Base-by-base conservation (phyloP, 2,888 invertebrate species). In the Escarpia spicata region DNA sequence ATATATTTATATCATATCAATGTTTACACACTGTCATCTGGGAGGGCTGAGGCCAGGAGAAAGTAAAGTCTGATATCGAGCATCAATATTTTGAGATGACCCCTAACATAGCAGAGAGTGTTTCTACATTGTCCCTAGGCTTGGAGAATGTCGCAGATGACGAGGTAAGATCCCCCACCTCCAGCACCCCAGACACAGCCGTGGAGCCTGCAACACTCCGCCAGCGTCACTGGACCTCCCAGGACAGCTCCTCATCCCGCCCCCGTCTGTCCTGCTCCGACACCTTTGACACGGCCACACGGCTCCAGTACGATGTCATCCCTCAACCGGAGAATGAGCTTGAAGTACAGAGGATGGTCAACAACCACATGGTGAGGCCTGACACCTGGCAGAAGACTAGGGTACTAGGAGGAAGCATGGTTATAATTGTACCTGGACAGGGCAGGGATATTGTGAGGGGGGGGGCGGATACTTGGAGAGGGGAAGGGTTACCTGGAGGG, bases 271-370 rank as follows among this genome's bases (percentile, higher is more conserved):
- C 75, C 26, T 75, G 75, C n/a, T 75, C 75, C n/a, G 75, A 26
- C 19, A 75, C 19, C 75, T 75, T 75, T 26, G 75, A 75, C 75
- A 75, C 75, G 3, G 75, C 75, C 26, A 75, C 58, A 2, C 52
- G 26, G 37, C 91, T 91, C 15, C 91, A 52, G 44, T 94, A 94
- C 60, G 92, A 93, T 92, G 60, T 93, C 90, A 92, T 94, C 44
- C 75, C 92, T 3, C 89, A 91, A 15, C 95, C 95, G n/a, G 95
- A 95, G 93, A 95, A 95, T 93, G 94, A 93, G n/a, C 94, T 95
- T 52, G 96, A 96, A 93, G 95, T 95, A 12, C 94, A 95, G 43
- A 94, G 95, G 89, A 95, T 95, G 93, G 94, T 94, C 45, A 95
- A 95, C 93, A 96, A 96, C 92, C 95, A 95, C 91, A 95, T 95